These are phyloP conservation scores for Ligdia adustata DNA, from an alignment of 2,888 invertebrate genomes.

Conservation along the genomic window DNA sequence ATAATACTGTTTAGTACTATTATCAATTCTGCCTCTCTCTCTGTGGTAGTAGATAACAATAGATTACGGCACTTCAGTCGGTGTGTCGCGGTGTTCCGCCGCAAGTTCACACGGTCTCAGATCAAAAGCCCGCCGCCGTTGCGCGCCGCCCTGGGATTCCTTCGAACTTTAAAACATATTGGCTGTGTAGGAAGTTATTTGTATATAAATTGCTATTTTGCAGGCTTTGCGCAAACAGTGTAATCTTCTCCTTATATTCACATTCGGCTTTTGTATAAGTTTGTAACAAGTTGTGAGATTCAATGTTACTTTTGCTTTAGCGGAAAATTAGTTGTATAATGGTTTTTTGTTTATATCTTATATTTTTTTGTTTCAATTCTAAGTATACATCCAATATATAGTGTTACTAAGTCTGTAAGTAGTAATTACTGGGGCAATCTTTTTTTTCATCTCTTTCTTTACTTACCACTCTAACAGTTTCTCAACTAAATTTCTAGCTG, in stretches of 20 bases:
- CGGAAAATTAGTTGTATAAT: not conserved
- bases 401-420: too few relatives aligned
- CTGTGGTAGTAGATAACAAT: conserved; percentile 50
- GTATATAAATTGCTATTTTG: conserved; percentile 27
- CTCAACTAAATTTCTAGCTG: too few relatives aligned
- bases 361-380: not conserved
- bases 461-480: too few relatives aligned
- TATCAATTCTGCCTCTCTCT: too few relatives aligned
- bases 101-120: conserved; percentile 47
- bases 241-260: conserved; percentile 22
- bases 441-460: too few relatives aligned
- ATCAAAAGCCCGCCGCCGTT: conserved; percentile 38
- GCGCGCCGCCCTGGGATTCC: conserved; percentile 37
- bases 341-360: not conserved
- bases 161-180: conserved; percentile 33
- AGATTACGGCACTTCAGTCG: conserved; percentile 48
- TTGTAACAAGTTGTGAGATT: conserved; percentile 21
- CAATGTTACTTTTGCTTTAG: conserved; percentile 13
- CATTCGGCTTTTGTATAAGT: conserved; percentile 16
- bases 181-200: conserved; percentile 24
- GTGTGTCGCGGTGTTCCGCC: conserved; percentile 40
- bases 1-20: too few relatives aligned
- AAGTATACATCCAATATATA: too few relatives aligned
- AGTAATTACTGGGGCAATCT: too few relatives aligned
- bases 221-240: conserved; percentile 21